phyloP scores from a whole-genome alignment of 2,113 vertebrate species.

The Hydrolagus affinis region DNA sequence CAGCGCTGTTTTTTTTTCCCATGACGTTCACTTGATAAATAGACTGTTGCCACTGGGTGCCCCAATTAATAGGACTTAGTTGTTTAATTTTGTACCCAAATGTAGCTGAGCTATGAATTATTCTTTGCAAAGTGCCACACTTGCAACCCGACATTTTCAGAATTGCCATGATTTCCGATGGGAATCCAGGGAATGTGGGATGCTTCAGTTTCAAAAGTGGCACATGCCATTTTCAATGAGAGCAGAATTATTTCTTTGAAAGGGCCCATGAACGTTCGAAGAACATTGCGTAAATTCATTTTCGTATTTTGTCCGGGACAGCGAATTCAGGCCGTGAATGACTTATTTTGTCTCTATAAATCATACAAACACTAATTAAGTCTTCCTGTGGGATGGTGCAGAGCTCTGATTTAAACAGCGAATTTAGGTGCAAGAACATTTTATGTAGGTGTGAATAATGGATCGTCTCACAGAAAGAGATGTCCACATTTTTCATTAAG shows the following conservation, averaged over 20 bases:
- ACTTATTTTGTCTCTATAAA: background rate
- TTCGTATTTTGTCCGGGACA: background rate
- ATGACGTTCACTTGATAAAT: background rate
- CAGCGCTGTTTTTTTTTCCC: background rate
- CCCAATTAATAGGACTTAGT: background rate
- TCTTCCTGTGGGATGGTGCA: background rate
- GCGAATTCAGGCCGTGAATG: background rate
- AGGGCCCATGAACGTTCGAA: background rate
- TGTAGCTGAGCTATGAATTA: background rate
- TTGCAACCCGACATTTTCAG: background rate
- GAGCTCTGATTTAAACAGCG: background rate
- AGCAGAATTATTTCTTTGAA: background rate
- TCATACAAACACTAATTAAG: constrained; percentile 1
- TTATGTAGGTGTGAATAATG: background rate
- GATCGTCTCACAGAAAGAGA: background rate
- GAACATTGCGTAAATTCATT: background rate
- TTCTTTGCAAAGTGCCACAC: background rate
- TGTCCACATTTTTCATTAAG: background rate
- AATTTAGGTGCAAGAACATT: background rate
- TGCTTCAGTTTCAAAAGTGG: background rate
- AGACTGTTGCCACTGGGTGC: background rate
- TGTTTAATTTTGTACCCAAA: background rate
- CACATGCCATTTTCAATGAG: background rate
- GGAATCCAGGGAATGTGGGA: background rate
- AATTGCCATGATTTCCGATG: background rate